phyloP scores from a whole-genome alignment of 2,888 invertebrate species.

The Hanleya hanleyi region DNA sequence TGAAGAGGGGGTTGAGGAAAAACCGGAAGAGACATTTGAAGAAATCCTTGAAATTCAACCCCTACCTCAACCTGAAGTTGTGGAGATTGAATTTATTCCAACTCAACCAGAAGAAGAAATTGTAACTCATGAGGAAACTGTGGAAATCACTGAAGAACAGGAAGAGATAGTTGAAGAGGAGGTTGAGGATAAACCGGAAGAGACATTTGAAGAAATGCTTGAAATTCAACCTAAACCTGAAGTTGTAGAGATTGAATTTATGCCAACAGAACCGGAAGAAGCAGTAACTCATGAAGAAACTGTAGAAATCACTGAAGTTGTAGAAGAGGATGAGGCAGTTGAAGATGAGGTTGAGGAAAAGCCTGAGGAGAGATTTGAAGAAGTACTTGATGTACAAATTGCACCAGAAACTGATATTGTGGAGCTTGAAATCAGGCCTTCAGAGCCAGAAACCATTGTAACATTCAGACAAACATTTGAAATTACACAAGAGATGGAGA shows the following conservation, averaged over 20 bases:
- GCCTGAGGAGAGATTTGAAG: too few species aligned
- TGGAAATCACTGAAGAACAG: background rate
- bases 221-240: conserved; percentile 13
- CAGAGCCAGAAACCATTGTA: background rate
- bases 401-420: too few species aligned
- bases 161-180: too few species aligned
- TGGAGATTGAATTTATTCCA: background rate
- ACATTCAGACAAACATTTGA: background rate
- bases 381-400: too few species aligned
- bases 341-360: too few species aligned
- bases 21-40: too few species aligned
- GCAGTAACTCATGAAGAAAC: too few species aligned
- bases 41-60: background rate
- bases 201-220: conserved; percentile 13
- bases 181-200: conserved; percentile 16
- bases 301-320: conserved; percentile 9
- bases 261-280: background rate
- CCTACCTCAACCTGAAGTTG: background rate
- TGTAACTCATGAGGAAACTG: background rate
- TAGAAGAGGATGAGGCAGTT: too few species aligned
- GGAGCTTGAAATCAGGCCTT: background rate
- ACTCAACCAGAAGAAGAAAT: conserved; percentile 1
- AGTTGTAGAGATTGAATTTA: conserved; percentile 4
- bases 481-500: background rate
- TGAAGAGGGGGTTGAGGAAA: conserved; percentile 17